Base-by-base conservation (phyloP, 2,113 vertebrate genomes). In the Vireo altiloquus region DNA sequence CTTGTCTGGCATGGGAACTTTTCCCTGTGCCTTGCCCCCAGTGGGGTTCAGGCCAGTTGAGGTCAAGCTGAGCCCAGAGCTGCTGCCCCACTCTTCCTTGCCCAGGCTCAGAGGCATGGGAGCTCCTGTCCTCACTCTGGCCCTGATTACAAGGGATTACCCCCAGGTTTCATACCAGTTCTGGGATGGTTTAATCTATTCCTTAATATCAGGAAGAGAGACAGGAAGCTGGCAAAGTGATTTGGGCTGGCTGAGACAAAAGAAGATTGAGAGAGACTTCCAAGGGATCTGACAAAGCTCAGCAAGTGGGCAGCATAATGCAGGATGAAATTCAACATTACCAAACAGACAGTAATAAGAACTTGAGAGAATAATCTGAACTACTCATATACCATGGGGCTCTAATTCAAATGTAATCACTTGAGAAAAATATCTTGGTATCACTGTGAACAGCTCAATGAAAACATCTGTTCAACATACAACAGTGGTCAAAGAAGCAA, bases 201-300 rank as follows among this genome's bases (percentile, higher is more conserved):
- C 68, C 85, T 96, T 95, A 97, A 93, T 96, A 97, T 82, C 92
- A 87, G 79, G 59, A 46, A 90, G 77, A 93, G 52, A 88, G 40
- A 90, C 33, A 18, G 52, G 17, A 71, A 96, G 80, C 88, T 92
- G 89, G 90, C 76, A 68, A 94, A 95, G 92, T 94, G 91, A 95
- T 97, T 96, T 94, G 75, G 74, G 46, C 79, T 95, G 80, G 65
- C 94, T 72, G 76, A 93, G 92, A 92, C 86, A 81, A 94, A 96
- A 97, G 93, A 96, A 95, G 93, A 96, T 96, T 96, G 95, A 83
- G 49, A 92, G 64, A 94, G 90, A 95, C 89, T 96, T 97, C 95
- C 74, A 75, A 93, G 69, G 88, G 95, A 96, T 97, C 95, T 89
- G 77, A 96, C 72, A 94, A 93, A 94, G 90, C 93, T 90, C 11